Evolutionary conservation across 2,888 invertebrate genomes (phyloP), one percentile per base, ranked within the genome.

Genomic region (Villa cingulata): DNA sequence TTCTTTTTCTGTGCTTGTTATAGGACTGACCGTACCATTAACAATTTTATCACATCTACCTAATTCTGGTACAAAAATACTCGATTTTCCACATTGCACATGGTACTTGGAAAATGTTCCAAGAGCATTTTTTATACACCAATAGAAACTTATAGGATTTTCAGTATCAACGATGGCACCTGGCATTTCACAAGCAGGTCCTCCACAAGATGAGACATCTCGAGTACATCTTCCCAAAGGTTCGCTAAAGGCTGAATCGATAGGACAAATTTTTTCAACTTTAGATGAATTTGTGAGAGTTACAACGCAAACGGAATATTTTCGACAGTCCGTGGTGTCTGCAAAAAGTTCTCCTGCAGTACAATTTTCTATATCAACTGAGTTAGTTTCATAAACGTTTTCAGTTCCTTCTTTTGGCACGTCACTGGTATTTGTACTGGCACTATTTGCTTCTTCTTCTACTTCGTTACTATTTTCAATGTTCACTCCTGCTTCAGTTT

Each of bases 31-130:
- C 48, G 23, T 44, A 27, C 18, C 18, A 18, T 34, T n/a, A 36
- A 41, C 16, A 12, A 41, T 37, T 12, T 27, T 17, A 20, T 41
- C 39, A 41, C 56, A 56, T 39, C 19, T 42, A 14, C 50, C 49
- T 3, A 45, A 16, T 4, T 41, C 32, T 3, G 48, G 17, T n/a
- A 19, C 36, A 27, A 51, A 56, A n/a, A 45, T 14, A 37, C 51
- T 45, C 14, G 41, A 43, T 27, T 17, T 10, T 7, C 45, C 41
- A 27, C 56, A 56, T 34, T 50, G 43, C 32, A 54, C 39, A 10
- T 54, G 52, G n/a, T 52, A 55, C 38, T 54, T 55, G 29, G 53
- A 50, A 15, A 48, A 56, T 12, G 46, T 50, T 7, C 55, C 54
- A 4, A 48, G 17, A 2, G 47, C 19, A 32, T 42, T 52, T 39